Evolutionary conservation across 2,113 vertebrate species (phyloP), one percentile per base, ranked within the genome.

Genomic region (Hydrolagus affinis): DNA sequence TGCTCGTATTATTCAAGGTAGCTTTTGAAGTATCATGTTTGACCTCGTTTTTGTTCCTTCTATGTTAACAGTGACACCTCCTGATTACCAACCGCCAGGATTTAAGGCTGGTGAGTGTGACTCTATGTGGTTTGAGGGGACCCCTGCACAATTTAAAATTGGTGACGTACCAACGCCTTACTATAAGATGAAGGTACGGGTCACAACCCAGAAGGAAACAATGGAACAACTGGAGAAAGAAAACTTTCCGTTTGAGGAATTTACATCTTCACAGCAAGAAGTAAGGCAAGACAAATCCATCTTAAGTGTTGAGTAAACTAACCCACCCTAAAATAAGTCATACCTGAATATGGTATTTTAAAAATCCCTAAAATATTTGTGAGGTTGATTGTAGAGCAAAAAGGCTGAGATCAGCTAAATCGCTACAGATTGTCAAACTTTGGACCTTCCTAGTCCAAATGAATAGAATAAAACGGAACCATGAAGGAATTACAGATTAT

Each of bases 1-100:
- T 85, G 60, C 25, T n/a, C 4, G 0, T 19, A n/a, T 44, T 23
- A 64, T 69, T 85, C 32, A 21, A 23, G 15, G 21, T 8, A 11
- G 17, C 17, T 32, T 80, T 59, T 60, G 44, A 32, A 12, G 25
- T 10, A 59, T 80, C 3, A 80, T 44, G 44, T 6, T 44, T 44
- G 30, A 59, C 85, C 19, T 56, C 2, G 56, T 23, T 83, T 87
- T 85, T 69, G 0, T 88, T 1, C 8, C 76, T 86, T 88, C 85
- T 59, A 28, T 23, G 23, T 71, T 86, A 19, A 28, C 83, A 94
- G 94, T 94, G 57, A 94, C 94, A 68, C 94, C 94, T 6, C 15
- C 88, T 32, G 91, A 92, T 86, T 94, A 94, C 86, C 94, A 94
- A 44, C 93, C 93, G 7, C 92, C 91, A 21, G 94, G 93, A 71